phyloP scores from a whole-genome alignment of 2,888 invertebrate species.

The Phalangium opilio region DNA sequence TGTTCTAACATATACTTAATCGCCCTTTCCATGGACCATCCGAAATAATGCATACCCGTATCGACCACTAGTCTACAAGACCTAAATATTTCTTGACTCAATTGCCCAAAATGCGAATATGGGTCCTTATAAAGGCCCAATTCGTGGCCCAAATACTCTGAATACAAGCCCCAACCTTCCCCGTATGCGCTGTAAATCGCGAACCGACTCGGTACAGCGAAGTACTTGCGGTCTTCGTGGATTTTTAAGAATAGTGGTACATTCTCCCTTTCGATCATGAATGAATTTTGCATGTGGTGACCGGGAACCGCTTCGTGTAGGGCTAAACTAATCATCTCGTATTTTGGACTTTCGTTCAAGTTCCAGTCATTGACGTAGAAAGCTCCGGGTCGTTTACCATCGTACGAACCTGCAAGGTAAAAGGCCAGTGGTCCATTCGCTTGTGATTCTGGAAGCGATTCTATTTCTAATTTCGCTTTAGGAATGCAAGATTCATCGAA shows the following conservation, averaged over 20 bases:
- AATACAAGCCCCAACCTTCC: conserved; percentile 32
- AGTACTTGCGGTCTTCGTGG: conserved; percentile 26
- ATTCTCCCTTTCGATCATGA: conserved; percentile 20
- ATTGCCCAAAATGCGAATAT: conserved; percentile 26
- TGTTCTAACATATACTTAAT: conserved; percentile 25
- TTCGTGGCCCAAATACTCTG: conserved; percentile 30
- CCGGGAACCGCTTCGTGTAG: conserved; percentile 33
- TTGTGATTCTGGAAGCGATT: conserved; percentile 8
- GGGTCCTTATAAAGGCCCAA: conserved; percentile 28
- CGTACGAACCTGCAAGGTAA: conserved; percentile 27
- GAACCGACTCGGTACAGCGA: conserved; percentile 25
- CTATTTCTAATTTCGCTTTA: conserved; percentile 20
- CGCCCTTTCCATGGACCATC: conserved; percentile 26
- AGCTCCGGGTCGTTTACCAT: conserved; percentile 25
- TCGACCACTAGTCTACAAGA: conserved; percentile 30
- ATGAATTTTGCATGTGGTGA: conserved; percentile 29
- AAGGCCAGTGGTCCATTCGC: conserved; percentile 24
- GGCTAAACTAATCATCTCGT: conserved; percentile 28
- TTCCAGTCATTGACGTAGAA: conserved; percentile 25
- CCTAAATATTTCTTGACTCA: conserved; percentile 27
- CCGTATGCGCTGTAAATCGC: conserved; percentile 26
- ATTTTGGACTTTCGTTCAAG: conserved; percentile 25
- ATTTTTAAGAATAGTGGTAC: conserved; percentile 24
- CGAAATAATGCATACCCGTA: conserved; percentile 30
- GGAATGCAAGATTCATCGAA: conserved; percentile 27